These are phyloP conservation scores for Erebia aethiops DNA, from an alignment of 2,888 invertebrate species.

Conservation along the genomic window DNA sequence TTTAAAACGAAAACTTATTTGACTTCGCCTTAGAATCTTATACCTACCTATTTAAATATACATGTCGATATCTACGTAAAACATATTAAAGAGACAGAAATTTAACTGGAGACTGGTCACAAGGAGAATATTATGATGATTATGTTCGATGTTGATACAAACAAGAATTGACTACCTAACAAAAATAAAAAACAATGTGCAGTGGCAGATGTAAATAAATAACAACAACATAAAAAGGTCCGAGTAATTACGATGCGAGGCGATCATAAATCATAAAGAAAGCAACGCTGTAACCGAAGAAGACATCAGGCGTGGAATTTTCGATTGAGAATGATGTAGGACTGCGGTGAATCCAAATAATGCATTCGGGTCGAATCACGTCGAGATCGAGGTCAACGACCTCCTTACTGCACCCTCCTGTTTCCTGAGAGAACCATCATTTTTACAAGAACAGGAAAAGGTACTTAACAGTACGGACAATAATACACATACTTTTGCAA, in stretches of 20 bases:
- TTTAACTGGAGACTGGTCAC: not conserved
- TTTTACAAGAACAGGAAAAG: constrained; percentile 56
- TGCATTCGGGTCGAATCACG: constrained; percentile 74
- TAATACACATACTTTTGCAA: constrained; percentile 18
- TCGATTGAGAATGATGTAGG: constrained; percentile 72
- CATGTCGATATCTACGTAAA: no score
- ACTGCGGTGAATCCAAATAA: constrained; percentile 67
- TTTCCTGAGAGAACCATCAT: constrained; percentile 48
- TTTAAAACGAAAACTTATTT: constrained; percentile 1
- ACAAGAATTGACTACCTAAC: constrained; percentile 7
- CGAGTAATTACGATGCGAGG: constrained; percentile 57
- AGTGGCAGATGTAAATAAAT: constrained; percentile 42
- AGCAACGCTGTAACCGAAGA: constrained; percentile 67
- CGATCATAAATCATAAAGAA: constrained; percentile 74
- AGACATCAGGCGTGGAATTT: constrained; percentile 76
- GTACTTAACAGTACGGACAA: constrained; percentile 34
- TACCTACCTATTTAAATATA: not conserved
- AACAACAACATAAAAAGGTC: constrained; percentile 48
- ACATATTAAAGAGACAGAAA: not conserved
- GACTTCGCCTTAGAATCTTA: not conserved
- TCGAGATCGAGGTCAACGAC: constrained; percentile 68
- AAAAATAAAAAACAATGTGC: constrained; percentile 9
- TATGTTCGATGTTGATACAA: constrained; percentile 9
- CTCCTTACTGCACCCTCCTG: constrained; percentile 57
- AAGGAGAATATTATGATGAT: not conserved